A percentile compares a stretch with the other conserved stretches of the same genome.
Evolutionary conservation across 2,113 vertebrate species (phyloP).

Genomic region (Thamnophis sirtalis): DNA sequence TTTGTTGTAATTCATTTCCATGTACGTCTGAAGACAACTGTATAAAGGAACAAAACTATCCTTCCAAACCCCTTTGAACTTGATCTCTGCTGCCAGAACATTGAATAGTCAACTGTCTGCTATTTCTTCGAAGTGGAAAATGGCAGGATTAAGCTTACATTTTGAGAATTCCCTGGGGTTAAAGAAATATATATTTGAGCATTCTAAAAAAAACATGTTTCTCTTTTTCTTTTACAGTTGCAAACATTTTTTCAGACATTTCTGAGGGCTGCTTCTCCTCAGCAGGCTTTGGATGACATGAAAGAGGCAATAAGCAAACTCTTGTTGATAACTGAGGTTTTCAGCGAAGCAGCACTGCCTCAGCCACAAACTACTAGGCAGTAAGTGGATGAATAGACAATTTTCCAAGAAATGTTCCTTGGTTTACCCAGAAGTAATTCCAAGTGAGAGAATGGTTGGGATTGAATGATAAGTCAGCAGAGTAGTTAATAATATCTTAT

Average conservation of each 20-base stretch:
- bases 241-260: conserved; percentile 80
- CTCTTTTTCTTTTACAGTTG: conserved; percentile 71
- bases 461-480: background rate
- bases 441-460: background rate
- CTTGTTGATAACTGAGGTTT: conserved; percentile 72
- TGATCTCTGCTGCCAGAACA: background rate
- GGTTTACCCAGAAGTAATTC: background rate
- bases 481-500: background rate
- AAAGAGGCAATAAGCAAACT: conserved; percentile 80
- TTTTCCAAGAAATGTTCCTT: background rate
- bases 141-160: conserved; percentile 26
- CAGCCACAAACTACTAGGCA: conserved; percentile 62
- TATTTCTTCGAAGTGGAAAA: background rate
- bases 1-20: background rate
- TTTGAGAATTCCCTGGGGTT: conserved; percentile 1
- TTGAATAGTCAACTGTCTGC: background rate
- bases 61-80: background rate
- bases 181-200: background rate
- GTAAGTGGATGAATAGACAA: conserved; percentile 58
- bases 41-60: background rate
- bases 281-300: conserved; percentile 75
- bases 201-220: conserved; percentile 3
- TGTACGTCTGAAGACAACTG: background rate
- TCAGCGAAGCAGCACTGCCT: conserved; percentile 60
- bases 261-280: conserved; percentile 68